Evolutionary conservation across 2,888 invertebrate genomes (phyloP).

Genomic region (Acronicta psi): DNA sequence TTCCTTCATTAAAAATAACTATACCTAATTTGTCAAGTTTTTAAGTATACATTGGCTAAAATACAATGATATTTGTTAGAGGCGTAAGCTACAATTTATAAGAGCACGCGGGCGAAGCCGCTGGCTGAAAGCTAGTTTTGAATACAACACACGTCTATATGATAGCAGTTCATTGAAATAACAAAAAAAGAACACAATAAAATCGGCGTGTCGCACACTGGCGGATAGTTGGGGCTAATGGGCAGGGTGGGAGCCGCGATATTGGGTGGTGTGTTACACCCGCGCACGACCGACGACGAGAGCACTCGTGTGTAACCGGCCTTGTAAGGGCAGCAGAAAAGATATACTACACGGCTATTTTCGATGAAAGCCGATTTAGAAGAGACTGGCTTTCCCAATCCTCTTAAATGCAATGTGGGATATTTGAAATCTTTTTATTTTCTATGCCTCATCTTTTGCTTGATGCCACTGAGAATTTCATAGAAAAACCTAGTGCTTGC

Average conservation of each 20-base stretch:
- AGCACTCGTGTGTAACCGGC: constrained; percentile 75
- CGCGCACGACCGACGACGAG: constrained; percentile 73
- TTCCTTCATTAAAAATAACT: too few relatives aligned
- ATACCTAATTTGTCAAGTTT: too few relatives aligned
- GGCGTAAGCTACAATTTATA: too few relatives aligned
- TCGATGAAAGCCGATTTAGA: constrained; percentile 11
- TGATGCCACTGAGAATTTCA: too few relatives aligned
- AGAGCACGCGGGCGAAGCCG: too few relatives aligned
- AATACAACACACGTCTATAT: constrained; percentile 13
- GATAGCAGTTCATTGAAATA: constrained; percentile 19
- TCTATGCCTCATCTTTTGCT: too few relatives aligned
- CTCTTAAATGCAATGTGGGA: constrained; percentile 4
- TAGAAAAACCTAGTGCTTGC: too few relatives aligned
- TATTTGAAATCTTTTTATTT: too few relatives aligned
- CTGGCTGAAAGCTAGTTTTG: background rate
- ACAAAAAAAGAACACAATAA: constrained; percentile 40
- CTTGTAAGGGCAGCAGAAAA: constrained; percentile 59
- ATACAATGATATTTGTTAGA: too few relatives aligned
- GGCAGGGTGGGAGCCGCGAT: constrained; percentile 66
- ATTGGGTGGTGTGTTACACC: constrained; percentile 79
- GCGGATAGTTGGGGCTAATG: constrained; percentile 62
- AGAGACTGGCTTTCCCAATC: constrained; percentile 3
- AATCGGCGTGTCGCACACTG: constrained; percentile 33
- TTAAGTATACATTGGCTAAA: too few relatives aligned
- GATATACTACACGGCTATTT: constrained; percentile 49